Evolutionary conservation across 2,888 invertebrate genomes (phyloP).

Genomic region (Schrankia costaestrigalis): DNA sequence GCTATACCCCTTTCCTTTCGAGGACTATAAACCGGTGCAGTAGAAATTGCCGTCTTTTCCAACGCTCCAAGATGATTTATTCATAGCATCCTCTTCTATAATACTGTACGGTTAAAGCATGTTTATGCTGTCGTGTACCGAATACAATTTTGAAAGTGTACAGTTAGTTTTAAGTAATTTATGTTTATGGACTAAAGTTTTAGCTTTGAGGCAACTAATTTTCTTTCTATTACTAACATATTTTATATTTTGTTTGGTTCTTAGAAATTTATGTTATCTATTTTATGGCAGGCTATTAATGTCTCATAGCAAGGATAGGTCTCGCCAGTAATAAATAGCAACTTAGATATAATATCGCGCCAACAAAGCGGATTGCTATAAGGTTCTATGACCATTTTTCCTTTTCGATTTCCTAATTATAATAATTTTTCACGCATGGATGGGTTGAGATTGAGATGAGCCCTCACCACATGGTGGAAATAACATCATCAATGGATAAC

Average conservation of each 20-base stretch:
- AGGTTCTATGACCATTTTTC: no score
- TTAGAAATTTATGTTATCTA: no score
- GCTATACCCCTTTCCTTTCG: constrained; percentile 38
- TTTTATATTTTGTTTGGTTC: constrained; percentile 19
- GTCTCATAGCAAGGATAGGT: no score
- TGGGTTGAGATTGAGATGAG: no score
- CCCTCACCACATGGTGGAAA: no score
- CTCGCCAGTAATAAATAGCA: no score
- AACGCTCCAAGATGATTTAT: constrained; percentile 52
- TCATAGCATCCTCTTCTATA: constrained; percentile 44
- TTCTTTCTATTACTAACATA: constrained; percentile 26
- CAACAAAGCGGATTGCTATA: no score
- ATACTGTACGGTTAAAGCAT: constrained; percentile 31
- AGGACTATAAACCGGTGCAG: constrained; percentile 46
- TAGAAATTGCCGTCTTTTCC: constrained; percentile 51
- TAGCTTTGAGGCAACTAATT: constrained; percentile 26
- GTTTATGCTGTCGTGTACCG: constrained; percentile 29
- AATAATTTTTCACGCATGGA: no score
- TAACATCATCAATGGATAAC: no score
- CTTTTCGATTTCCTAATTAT: no score
- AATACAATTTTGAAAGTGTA: constrained; percentile 30
- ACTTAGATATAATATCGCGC: no score
- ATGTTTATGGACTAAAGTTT: constrained; percentile 29
- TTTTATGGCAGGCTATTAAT: no score
- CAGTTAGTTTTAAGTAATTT: constrained; percentile 23